Conservation (phyloP, 2,888 invertebrate genomes). For the Drosophila leonis region DNA sequence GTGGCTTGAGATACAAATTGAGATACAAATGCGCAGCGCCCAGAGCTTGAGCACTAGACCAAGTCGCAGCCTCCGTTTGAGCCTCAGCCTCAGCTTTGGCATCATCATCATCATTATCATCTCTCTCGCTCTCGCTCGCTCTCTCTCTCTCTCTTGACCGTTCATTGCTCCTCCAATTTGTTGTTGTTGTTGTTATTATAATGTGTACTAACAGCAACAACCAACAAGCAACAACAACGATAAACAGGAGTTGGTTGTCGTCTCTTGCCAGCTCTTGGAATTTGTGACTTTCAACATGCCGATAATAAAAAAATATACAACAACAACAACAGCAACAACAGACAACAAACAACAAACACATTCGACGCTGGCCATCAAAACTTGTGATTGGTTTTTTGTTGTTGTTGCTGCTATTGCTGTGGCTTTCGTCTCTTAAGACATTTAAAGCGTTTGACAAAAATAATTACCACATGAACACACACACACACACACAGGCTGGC, state of each 20-base stretch:
- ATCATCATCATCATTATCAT: constrained; percentile 21
- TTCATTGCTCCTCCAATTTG: constrained; percentile 41
- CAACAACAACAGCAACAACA: constrained; percentile 40
- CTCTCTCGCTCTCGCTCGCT: not conserved
- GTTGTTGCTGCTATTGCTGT: constrained; percentile 9
- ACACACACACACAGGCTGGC: constrained; percentile 28
- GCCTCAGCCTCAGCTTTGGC: constrained; percentile 9
- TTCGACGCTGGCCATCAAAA: constrained; percentile 68
- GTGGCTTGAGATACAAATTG: constrained; percentile 40
- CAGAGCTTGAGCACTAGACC: constrained; percentile 10
- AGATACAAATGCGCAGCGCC: constrained; percentile 30
- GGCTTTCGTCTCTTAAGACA: constrained; percentile 44
- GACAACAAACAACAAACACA: constrained; percentile 55
- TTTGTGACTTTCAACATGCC: constrained; percentile 60
- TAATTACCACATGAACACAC: constrained; percentile 62
- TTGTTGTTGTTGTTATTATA: constrained; percentile 44
- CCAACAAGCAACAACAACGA: constrained; percentile 38
- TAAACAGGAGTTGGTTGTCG: constrained; percentile 46
- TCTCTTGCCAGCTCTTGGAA: constrained; percentile 40
- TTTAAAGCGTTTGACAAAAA: constrained; percentile 71
- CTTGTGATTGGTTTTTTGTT: constrained; percentile 70
- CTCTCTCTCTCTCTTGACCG: constrained; percentile 18
- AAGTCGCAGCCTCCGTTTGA: constrained; percentile 6
- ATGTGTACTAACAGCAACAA: constrained; percentile 57
- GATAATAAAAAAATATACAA: constrained; percentile 48